Conservation (phyloP, 2,888 invertebrate genomes). For the Acutogordius australiensis region DNA sequence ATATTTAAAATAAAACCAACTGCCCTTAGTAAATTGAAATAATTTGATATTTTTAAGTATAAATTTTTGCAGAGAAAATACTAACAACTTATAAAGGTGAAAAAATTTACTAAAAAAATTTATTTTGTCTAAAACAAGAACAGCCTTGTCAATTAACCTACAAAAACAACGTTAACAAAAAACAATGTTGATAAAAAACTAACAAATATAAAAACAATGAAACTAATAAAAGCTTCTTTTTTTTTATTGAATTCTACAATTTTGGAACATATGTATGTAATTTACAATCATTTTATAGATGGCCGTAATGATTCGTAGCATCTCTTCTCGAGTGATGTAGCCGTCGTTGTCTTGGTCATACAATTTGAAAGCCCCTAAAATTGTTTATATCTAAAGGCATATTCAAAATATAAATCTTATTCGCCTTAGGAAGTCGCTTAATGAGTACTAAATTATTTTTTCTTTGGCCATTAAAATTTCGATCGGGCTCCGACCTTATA, state of each 20-base stretch:
- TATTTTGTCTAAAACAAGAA: not conserved
- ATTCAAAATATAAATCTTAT: too few species aligned
- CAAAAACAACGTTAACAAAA: not conserved
- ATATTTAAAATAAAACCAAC: too few species aligned
- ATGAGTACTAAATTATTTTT: too few species aligned
- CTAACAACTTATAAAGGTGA: too few species aligned
- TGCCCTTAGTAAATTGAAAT: too few species aligned
- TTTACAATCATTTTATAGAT: slow-evolving; percentile 94
- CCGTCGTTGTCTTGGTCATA: slow-evolving; percentile 87
- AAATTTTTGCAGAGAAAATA: too few species aligned
- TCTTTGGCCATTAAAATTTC: too few species aligned
- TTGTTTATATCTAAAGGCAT: too few species aligned
- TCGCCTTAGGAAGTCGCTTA: too few species aligned
- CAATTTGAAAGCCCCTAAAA: slow-evolving; percentile 75
- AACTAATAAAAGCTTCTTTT: slow-evolving; percentile 18
- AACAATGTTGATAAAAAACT: not conserved
- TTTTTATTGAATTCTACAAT: slow-evolving; percentile 18
- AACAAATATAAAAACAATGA: not conserved
- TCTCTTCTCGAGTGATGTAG: slow-evolving; percentile 70
- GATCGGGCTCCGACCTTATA: too few species aligned
- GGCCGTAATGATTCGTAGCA: slow-evolving; percentile 84
- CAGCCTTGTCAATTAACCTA: too few species aligned
- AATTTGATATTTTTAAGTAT: too few species aligned
- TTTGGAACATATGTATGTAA: slow-evolving; percentile 16
- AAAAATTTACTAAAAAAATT: not conserved